Percentiles rank a stretch among this genome's conserved stretches.
phyloP scores from a whole-genome alignment of 2,113 vertebrate species.

The Campylomormyrus tamandua region DNA sequence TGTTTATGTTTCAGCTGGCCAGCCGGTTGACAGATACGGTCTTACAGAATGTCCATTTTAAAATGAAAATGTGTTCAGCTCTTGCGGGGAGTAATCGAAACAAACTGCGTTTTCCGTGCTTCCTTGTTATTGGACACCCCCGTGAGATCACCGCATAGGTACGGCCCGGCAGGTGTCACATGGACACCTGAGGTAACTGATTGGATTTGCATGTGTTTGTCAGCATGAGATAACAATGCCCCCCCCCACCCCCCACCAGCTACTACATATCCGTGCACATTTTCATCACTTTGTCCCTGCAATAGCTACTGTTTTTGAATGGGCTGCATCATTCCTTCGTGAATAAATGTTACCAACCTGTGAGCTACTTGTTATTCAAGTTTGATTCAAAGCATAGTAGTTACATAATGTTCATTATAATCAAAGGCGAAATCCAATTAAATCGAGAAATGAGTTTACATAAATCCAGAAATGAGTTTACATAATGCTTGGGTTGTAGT shows the following conservation, averaged over 20 bases:
- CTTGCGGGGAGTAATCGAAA: neutral
- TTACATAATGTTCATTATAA: neutral
- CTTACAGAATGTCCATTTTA: neutral
- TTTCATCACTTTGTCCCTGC: neutral
- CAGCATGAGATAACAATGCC: neutral
- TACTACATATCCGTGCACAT: neutral
- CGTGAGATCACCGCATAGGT: neutral
- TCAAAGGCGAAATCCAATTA: neutral
- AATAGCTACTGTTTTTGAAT: neutral
- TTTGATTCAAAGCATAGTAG: neutral
- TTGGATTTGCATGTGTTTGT: neutral
- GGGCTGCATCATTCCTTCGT: neutral
- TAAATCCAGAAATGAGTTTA: neutral
- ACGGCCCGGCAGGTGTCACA: neutral
- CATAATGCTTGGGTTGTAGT: neutral
- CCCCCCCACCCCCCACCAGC: too few species aligned
- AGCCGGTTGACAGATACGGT: neutral
- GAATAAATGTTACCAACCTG: neutral
- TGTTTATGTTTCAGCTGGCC: neutral
- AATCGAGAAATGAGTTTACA: neutral
- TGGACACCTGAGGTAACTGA: neutral
- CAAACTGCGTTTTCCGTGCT: neutral
- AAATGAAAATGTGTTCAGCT: constrained; percentile 4
- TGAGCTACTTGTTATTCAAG: neutral
- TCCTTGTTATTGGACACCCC: neutral